A percentile compares a stretch with the other conserved stretches of the same genome.
Conservation (phyloP, 2,797 vertebrate species). For the Melanitta fusca region DNA sequence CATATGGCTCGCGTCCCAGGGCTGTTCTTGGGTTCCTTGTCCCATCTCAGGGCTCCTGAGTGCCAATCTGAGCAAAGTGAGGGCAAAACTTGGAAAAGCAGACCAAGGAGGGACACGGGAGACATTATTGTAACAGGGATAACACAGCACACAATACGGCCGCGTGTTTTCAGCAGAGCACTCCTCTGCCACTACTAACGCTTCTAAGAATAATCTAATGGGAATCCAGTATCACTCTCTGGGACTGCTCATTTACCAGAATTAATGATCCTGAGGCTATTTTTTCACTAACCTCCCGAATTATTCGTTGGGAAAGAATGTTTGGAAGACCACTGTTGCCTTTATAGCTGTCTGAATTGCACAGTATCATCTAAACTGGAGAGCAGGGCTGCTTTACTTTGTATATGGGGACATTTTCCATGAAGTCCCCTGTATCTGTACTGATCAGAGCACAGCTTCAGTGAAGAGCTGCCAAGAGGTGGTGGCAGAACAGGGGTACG, state of each 20-base stretch:
- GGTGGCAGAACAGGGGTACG: not conserved
- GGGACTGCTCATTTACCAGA: not conserved
- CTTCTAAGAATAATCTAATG: not conserved
- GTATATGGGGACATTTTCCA: not conserved
- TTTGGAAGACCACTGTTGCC: not conserved
- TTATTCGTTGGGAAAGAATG: not conserved
- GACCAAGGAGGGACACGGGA: not conserved
- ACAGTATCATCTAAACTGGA: not conserved
- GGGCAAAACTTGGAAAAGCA: not conserved
- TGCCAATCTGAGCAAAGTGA: not conserved
- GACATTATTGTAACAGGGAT: not conserved
- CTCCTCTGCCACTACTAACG: not conserved
- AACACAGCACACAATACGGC: not conserved
- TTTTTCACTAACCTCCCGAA: not conserved
- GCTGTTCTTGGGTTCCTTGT: not conserved
- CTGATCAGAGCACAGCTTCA: not conserved
- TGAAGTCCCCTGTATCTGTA: not conserved
- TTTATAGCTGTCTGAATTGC: not conserved
- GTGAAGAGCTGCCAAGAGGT: not conserved
- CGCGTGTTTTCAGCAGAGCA: not conserved
- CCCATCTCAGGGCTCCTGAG: not conserved
- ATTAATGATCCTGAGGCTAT: not conserved
- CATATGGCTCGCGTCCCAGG: rapidly evolving
- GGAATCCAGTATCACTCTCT: not conserved
- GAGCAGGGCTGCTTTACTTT: not conserved